These are phyloP conservation scores for Ochropacha duplaris DNA, from an alignment of 2,888 invertebrate genomes.

Conservation along the genomic window DNA sequence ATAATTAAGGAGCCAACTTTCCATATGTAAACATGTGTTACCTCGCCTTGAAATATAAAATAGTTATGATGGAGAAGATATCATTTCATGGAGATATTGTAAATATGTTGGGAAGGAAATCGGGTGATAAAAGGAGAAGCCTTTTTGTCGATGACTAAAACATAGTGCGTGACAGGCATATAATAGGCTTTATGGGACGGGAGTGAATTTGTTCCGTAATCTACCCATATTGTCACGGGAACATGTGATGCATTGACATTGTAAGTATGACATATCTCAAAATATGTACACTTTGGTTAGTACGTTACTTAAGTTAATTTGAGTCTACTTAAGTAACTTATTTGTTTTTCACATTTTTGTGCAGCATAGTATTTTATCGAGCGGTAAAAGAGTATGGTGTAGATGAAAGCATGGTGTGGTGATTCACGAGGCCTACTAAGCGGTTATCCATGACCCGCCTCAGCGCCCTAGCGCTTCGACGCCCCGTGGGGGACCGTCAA, in stretches of 20 bases:
- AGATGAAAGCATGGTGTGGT: background rate
- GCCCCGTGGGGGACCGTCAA: constrained; percentile 69
- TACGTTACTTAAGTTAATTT: background rate
- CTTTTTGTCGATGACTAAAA: constrained; percentile 58
- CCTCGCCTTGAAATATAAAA: background rate
- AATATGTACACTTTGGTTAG: background rate
- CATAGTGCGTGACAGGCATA: constrained; percentile 61
- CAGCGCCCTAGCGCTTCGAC: constrained; percentile 1
- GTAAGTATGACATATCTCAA: background rate
- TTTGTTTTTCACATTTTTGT: background rate
- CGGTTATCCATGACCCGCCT: background rate
- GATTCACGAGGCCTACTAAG: background rate
- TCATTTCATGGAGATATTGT: constrained; percentile 47
- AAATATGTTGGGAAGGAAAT: constrained; percentile 61
- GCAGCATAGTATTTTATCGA: background rate
- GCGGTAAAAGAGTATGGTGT: background rate
- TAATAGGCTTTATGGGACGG: constrained; percentile 26
- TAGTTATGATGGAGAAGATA: background rate
- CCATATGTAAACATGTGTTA: background rate
- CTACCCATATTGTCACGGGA: constrained; percentile 13
- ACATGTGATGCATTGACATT: constrained; percentile 6
- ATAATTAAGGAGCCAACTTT: background rate
- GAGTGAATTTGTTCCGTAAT: constrained; percentile 40
- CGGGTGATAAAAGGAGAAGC: constrained; percentile 59
- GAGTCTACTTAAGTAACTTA: background rate